Evolutionary conservation across 2,113 vertebrate species (phyloP).

Genomic region (Channa argus): DNA sequence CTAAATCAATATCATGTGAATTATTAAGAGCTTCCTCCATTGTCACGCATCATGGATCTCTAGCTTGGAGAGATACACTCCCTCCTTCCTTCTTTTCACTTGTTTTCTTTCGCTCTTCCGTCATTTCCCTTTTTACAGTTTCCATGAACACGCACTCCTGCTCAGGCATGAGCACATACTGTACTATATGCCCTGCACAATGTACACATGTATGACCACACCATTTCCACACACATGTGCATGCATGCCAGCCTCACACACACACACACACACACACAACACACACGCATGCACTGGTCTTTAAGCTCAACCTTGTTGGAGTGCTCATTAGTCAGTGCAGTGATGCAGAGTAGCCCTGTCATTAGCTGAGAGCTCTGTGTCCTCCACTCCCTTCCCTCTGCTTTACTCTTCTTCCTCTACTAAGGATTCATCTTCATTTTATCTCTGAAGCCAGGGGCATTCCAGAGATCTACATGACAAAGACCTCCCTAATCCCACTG

Average conservation of each 20-base stretch:
- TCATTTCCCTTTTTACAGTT: slow-evolving; percentile 36
- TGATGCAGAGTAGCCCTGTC: slow-evolving; percentile 98
- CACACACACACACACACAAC: neutral
- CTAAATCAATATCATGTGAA: slow-evolving; percentile 91
- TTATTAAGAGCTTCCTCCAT: slow-evolving; percentile 88
- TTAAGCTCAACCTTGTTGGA: slow-evolving; percentile 88
- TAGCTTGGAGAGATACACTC: slow-evolving; percentile 17
- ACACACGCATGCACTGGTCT: slow-evolving; percentile 54
- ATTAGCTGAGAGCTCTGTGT: slow-evolving; percentile 92
- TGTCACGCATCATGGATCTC: slow-evolving; percentile 83
- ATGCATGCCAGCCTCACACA: neutral
- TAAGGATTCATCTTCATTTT: slow-evolving; percentile 73
- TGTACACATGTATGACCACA: slow-evolving; percentile 7
- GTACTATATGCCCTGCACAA: neutral
- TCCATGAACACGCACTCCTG: neutral
- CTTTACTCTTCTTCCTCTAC: slow-evolving; percentile 58
- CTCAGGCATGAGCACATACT: slow-evolving; percentile 1
- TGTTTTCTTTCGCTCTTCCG: slow-evolving; percentile 41
- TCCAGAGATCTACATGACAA: slow-evolving; percentile 75
- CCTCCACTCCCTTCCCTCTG: slow-evolving; percentile 70
- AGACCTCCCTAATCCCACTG: slow-evolving; percentile 74
- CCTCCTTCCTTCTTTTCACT: slow-evolving; percentile 2
- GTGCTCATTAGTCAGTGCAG: slow-evolving; percentile 98
- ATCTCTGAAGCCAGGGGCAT: slow-evolving; percentile 65
- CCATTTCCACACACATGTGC: slow-evolving; percentile 19